Percentiles rank a stretch among this genome's conserved stretches.
Evolutionary conservation across 2,888 invertebrate genomes (phyloP).

Genomic region (Choreutis nemorana): DNA sequence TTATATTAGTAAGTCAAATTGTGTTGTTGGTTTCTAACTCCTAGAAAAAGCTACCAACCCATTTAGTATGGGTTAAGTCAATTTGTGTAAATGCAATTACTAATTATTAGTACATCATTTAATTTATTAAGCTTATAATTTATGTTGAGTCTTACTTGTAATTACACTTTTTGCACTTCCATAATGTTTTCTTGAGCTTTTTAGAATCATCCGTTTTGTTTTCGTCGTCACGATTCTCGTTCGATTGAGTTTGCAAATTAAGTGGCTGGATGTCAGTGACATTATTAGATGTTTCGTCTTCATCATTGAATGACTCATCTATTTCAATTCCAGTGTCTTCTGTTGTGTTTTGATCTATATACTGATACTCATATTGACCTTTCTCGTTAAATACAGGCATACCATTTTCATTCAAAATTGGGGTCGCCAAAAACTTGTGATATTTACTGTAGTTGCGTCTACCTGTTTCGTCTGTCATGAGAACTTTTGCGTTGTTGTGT

Average conservation of each 20-base stretch:
- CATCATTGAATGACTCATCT: slow-evolving; percentile 59
- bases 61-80: too few relatives aligned
- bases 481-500: slow-evolving; percentile 81
- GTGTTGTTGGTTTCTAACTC: too few relatives aligned
- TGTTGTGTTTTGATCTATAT: slow-evolving; percentile 39
- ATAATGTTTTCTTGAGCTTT: slow-evolving; percentile 76
- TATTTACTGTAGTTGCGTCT: slow-evolving; percentile 92
- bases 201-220: slow-evolving; percentile 35
- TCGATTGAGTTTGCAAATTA: slow-evolving; percentile 58
- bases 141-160: slow-evolving; percentile 74
- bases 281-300: slow-evolving; percentile 34
- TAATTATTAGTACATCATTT: too few relatives aligned
- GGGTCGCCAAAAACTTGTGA: slow-evolving; percentile 82
- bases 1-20: too few relatives aligned
- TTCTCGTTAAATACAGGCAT: slow-evolving; percentile 59
- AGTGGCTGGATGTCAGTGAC: slow-evolving; percentile 69
- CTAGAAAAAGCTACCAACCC: too few relatives aligned
- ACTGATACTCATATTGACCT: slow-evolving; percentile 56
- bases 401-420: slow-evolving; percentile 64
- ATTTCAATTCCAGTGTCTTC: slow-evolving; percentile 50
- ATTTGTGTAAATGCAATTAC: too few relatives aligned
- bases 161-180: slow-evolving; percentile 92
- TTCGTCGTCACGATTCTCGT: slow-evolving; percentile 33
- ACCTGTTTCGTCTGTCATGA: slow-evolving; percentile 92
- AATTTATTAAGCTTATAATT: too few relatives aligned